Conservation (phyloP, 1,140 invertebrate genomes). For the Augochlora pura region DNA sequence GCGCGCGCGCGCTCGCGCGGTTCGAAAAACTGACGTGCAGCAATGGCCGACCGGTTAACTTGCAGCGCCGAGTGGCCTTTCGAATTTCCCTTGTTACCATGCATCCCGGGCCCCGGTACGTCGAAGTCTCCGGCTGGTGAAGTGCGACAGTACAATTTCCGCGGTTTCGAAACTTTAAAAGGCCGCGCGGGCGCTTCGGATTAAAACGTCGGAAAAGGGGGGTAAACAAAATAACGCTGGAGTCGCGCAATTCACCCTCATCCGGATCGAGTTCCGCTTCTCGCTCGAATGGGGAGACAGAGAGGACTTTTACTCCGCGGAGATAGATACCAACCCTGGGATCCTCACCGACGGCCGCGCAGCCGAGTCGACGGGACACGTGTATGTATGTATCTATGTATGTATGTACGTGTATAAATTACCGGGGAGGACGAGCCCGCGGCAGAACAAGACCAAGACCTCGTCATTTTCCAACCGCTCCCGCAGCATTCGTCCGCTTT, state of each 20-base stretch:
- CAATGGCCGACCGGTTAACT: not conserved
- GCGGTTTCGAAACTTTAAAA: constrained; percentile 61
- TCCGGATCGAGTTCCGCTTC: constrained; percentile 11
- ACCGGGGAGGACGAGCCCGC: not conserved
- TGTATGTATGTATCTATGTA: too few relatives aligned
- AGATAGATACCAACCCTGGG: too few relatives aligned
- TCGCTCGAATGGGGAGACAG: constrained; percentile 1
- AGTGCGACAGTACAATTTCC: constrained; percentile 52
- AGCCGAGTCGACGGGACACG: too few relatives aligned
- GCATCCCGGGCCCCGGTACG: not conserved
- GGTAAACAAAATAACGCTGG: constrained; percentile 60
- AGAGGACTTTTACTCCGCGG: not conserved
- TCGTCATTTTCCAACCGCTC: too few relatives aligned
- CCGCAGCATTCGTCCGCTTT: not conserved
- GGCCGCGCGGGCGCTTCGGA: constrained; percentile 35
- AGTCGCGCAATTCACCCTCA: constrained; percentile 52
- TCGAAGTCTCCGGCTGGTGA: not conserved
- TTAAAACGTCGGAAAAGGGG: constrained; percentile 58
- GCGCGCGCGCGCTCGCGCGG: too few relatives aligned
- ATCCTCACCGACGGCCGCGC: too few relatives aligned
- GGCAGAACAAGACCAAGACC: constrained; percentile 2
- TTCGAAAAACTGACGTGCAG: constrained; percentile 14
- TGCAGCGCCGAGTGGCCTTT: not conserved
- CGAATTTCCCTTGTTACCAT: constrained; percentile 15
- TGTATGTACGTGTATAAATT: not conserved